phyloP scores from a whole-genome alignment of 2,797 vertebrate species.

The Sebastes oblongus region DNA sequence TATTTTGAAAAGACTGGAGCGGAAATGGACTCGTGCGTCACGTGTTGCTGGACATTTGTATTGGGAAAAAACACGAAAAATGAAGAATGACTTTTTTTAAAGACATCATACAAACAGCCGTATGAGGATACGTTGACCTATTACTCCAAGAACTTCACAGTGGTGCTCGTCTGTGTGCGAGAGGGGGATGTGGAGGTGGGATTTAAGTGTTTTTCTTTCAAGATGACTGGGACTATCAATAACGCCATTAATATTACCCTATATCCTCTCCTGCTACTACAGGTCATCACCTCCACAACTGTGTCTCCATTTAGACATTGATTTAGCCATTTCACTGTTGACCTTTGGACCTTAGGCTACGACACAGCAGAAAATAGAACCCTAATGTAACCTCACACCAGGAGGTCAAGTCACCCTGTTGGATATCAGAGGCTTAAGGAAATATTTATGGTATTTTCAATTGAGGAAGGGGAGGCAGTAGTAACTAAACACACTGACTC shows the following conservation, averaged over 20 bases:
- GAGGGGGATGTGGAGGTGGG: neutral
- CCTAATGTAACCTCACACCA: slow-evolving; percentile 30
- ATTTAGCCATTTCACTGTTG: slow-evolving; percentile 52
- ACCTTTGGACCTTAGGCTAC: slow-evolving; percentile 38
- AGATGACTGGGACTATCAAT: slow-evolving; percentile 54
- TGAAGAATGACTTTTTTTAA: no score
- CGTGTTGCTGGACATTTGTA: no score
- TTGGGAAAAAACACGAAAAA: no score
- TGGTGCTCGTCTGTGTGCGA: neutral
- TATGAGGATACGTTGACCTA: neutral
- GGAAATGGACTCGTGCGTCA: no score
- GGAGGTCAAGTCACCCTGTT: slow-evolving; percentile 42
- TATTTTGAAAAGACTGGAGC: no score
- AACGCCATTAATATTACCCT: slow-evolving; percentile 54
- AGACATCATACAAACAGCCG: no score
- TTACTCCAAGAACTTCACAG: neutral
- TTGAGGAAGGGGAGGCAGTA: neutral
- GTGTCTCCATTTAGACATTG: slow-evolving; percentile 58
- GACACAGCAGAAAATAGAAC: slow-evolving; percentile 47
- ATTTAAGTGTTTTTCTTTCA: slow-evolving; percentile 42
- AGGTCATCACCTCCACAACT: slow-evolving; percentile 50
- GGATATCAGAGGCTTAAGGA: slow-evolving; percentile 24
- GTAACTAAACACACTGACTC: slow-evolving; percentile 6
- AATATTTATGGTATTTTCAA: slow-evolving; percentile 44
- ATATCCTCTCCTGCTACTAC: slow-evolving; percentile 42